Percentiles rank a stretch among this genome's conserved stretches.
Conservation (phyloP, 2,113 vertebrate genomes). For the Pipra filicauda region DNA sequence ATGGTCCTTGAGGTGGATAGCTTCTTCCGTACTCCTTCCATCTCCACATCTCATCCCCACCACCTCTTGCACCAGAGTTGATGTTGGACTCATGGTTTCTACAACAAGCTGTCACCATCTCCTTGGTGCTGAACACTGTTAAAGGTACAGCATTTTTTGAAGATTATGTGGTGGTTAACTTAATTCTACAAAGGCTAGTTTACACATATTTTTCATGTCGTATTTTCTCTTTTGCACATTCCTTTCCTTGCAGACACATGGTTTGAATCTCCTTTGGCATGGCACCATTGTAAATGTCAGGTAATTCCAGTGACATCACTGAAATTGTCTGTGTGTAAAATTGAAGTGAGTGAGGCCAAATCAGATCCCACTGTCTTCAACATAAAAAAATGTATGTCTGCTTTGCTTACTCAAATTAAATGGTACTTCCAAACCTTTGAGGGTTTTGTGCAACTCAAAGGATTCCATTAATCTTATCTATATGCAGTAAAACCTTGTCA, state of each 20-base stretch:
- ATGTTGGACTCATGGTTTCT: not conserved
- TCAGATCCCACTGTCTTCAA: not conserved
- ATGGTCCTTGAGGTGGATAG: not conserved
- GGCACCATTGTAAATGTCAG: not conserved
- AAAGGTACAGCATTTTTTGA: not conserved
- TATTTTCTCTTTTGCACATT: not conserved
- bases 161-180: not conserved
- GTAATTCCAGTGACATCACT: not conserved
- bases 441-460: conserved; percentile 25
- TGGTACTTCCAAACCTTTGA: not conserved
- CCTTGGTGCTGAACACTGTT: not conserved
- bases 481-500: conserved; percentile 46
- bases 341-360: not conserved
- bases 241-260: not conserved
- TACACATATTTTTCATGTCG: accelerated
- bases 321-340: not conserved
- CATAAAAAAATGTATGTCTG: not conserved
- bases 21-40: not conserved
- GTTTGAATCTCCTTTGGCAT: not conserved
- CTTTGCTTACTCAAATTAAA: conserved; percentile 8
- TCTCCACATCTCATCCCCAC: not conserved
- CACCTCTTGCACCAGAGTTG: not conserved
- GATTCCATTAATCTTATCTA: conserved; percentile 56
- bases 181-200: not conserved
- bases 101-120: not conserved